Evolutionary conservation across 2,113 vertebrate species (phyloP).

Genomic region (Sturnira hondurensis): DNA sequence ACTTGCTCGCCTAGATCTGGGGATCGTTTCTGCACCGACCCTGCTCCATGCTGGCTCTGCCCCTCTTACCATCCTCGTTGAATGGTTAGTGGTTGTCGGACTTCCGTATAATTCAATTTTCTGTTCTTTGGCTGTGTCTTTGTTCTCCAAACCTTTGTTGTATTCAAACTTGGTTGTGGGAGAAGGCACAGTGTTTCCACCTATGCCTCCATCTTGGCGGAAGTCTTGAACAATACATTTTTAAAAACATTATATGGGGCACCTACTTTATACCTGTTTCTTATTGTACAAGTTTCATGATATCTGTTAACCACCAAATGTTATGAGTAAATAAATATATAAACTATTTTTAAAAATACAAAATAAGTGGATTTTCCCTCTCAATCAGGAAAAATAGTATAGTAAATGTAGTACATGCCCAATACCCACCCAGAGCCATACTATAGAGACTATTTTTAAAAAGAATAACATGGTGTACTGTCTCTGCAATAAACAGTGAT

Average conservation of each 20-base stretch:
- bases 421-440: neutral
- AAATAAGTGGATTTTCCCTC: neutral
- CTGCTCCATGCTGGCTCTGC: too few species aligned
- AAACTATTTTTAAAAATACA: neutral
- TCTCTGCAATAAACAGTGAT: neutral
- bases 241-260: neutral
- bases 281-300: neutral
- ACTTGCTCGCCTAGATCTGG: too few species aligned
- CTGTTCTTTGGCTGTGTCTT: too few species aligned
- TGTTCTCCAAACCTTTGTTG: too few species aligned
- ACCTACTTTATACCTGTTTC: neutral
- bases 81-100: too few species aligned
- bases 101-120: too few species aligned
- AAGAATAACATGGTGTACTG: neutral
- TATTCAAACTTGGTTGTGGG: too few species aligned
- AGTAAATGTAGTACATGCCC: neutral
- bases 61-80: too few species aligned
- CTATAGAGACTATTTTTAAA: neutral
- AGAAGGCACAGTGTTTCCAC: too few species aligned
- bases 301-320: constrained; percentile 4
- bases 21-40: too few species aligned
- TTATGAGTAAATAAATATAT: neutral
- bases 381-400: neutral
- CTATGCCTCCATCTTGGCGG: too few species aligned
- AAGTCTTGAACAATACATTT: too few species aligned